A percentile compares a stretch with the other conserved stretches of the same genome.
Evolutionary conservation across 2,888 invertebrate genomes (phyloP).

Genomic region (Eupeodes latifasciatus): DNA sequence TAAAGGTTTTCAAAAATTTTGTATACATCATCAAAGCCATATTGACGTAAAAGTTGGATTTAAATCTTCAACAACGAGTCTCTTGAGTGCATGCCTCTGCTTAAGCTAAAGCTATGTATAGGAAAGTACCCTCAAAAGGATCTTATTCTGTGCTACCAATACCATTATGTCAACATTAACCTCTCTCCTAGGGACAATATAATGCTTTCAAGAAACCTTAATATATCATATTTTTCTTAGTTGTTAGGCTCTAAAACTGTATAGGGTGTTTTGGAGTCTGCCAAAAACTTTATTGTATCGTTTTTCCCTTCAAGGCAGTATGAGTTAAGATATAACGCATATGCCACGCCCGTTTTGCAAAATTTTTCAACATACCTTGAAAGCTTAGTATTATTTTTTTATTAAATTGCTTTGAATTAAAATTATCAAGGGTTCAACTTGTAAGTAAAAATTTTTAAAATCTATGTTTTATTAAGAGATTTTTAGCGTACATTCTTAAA

Average conservation of each 20-base stretch:
- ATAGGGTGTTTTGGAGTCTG: neutral
- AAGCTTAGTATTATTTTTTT: no score
- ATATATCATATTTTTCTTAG: conserved; percentile 62
- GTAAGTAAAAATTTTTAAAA: no score
- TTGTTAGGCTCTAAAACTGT: neutral
- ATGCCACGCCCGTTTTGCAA: no score
- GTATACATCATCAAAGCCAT: conserved; percentile 40
- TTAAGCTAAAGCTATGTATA: neutral
- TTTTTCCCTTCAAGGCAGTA: no score
- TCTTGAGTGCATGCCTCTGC: conserved; percentile 26
- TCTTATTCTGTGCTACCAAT: conserved; percentile 28
- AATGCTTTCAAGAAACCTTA: conserved; percentile 39
- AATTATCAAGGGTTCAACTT: no score
- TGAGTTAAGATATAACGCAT: no score
- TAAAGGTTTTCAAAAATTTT: conserved; percentile 16
- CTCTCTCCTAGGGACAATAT: conserved; percentile 62
- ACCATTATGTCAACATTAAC: conserved; percentile 74
- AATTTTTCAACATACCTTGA: no score
- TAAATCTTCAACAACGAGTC: conserved; percentile 37
- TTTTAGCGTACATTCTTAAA: no score
- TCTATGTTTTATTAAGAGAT: no score
- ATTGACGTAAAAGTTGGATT: conserved; percentile 42
- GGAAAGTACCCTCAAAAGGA: conserved; percentile 40
- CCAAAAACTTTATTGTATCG: no score
- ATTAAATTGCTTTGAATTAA: no score